Base-by-base conservation (phyloP, 2,888 invertebrate species). In the Folsomia manolachei region DNA sequence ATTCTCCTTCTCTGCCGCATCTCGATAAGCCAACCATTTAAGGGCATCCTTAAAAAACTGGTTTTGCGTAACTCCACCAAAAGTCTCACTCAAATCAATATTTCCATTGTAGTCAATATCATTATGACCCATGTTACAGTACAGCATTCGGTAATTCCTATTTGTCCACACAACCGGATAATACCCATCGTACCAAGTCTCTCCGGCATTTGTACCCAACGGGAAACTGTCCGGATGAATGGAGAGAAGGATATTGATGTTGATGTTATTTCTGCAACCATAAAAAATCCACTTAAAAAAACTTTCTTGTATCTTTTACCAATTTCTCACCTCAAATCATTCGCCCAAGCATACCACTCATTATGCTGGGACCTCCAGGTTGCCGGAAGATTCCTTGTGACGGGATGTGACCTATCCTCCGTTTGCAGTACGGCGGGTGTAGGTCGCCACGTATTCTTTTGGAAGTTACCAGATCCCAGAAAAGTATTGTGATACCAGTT, bases 401-500 rank as follows among this genome's bases (percentile, higher is more conserved):
- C 72, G 64, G 75, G 77, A 26, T 77, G 79, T 4, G 25, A 39
- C 4, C 56, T 67, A 39, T 62, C 75, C 62, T 79, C 79, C 23
- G 69, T 72, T 65, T 62, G 70, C 21, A 79, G 27, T 21, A 72
- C 72, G 26, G 77, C 79, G 4, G 77, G 70, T 1, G 79, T 79
- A 21, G 79, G 79, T 71, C 72, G 71, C 79, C 79, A 79, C 0
- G 79, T 79, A 19, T 79, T 79, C 39, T 71, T 64, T 0, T 23
- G 2, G 64, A 72, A 79, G 56, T 75, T 27, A 4, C 79, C 79
- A 60, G 69, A 71, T 2, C 79, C 79, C 7, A 77, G 71, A 70
- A 79, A 71, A 9, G 75, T 75, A 67, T 77, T 79, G 62, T 79
- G 76, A 39, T 77, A 79, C 79, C 79, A 79, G 1, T 67, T 51